Evolutionary conservation across 1,140 invertebrate species (phyloP).

Genomic region (Akabosia matsudoensis): DNA sequence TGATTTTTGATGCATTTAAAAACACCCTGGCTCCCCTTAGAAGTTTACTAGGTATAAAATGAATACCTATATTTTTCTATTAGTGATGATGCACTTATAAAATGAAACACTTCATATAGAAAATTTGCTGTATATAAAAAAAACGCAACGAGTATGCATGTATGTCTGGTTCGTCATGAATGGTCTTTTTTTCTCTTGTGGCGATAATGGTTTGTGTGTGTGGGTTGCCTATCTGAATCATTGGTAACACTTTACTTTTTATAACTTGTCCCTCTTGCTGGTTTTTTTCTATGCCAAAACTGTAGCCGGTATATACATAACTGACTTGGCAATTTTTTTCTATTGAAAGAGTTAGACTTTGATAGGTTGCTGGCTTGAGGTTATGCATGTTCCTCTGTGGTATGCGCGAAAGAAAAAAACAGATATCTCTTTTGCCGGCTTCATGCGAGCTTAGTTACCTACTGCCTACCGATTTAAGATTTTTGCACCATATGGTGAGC

Average conservation of each 20-base stretch:
- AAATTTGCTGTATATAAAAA: not conserved
- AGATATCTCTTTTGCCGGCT: not conserved
- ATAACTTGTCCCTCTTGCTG: not conserved
- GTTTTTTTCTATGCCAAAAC: not conserved
- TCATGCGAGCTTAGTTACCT: not conserved
- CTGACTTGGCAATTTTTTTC: not conserved
- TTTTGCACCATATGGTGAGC: conserved; percentile 15
- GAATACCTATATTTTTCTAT: not conserved
- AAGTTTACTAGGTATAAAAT: too few relatives aligned
- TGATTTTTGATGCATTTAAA: not conserved
- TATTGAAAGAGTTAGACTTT: not conserved
- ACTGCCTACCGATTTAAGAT: not conserved
- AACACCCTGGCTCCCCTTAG: not conserved
- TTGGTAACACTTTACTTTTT: not conserved
- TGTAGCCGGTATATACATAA: conserved; percentile 22
- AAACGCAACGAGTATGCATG: not conserved
- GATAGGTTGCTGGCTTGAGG: not conserved
- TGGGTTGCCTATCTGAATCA: not conserved
- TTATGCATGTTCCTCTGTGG: not conserved
- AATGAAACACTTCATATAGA: not conserved
- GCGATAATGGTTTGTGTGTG: not conserved
- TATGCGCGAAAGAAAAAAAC: not conserved
- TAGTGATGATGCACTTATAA: not conserved
- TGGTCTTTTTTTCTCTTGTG: not conserved
- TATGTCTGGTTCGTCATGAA: not conserved